Evolutionary conservation across 2,797 vertebrate species (phyloP).

Genomic region (Pseudocheirus occidentalis): DNA sequence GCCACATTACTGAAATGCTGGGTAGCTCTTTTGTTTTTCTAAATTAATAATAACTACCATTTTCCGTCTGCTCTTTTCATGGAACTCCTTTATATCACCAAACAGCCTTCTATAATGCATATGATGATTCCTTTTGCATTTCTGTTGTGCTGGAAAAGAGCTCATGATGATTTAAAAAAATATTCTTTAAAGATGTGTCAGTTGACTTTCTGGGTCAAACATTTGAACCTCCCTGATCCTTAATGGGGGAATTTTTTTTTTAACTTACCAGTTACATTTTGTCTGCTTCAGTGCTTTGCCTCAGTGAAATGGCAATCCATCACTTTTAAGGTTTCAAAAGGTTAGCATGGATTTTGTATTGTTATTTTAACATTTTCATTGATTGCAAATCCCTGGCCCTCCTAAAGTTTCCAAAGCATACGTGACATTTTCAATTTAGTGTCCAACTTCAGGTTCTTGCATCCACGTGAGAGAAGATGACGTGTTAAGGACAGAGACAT

Average conservation of each 20-base stretch:
- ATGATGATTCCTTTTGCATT: constrained; percentile 79
- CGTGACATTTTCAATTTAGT: constrained; percentile 44
- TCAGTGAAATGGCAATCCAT: constrained; percentile 67
- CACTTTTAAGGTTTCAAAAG: constrained; percentile 70
- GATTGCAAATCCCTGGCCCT: constrained; percentile 56
- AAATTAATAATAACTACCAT: constrained; percentile 89
- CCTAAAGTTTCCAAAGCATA: constrained; percentile 26
- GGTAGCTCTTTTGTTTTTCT: constrained; percentile 86
- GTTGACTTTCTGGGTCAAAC: constrained; percentile 75
- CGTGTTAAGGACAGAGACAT: constrained; percentile 42
- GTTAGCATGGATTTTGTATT: constrained; percentile 57
- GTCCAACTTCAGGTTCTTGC: constrained; percentile 7
- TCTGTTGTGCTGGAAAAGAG: constrained; percentile 78
- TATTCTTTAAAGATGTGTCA: constrained; percentile 80
- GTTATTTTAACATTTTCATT: constrained; percentile 58
- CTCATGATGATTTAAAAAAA: constrained; percentile 70
- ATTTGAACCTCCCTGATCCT: constrained; percentile 57
- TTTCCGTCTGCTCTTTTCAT: constrained; percentile 84
- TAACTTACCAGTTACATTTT: constrained; percentile 74
- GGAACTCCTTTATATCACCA: constrained; percentile 79
- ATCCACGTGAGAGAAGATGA: background rate
- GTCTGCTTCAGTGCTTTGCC: constrained; percentile 53
- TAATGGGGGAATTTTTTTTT: constrained; percentile 58
- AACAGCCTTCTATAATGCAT: constrained; percentile 82
- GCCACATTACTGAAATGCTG: constrained; percentile 86